Percentiles rank a stretch among this genome's conserved stretches.
Conservation (phyloP, 2,113 vertebrate species). For the Parus major region DNA sequence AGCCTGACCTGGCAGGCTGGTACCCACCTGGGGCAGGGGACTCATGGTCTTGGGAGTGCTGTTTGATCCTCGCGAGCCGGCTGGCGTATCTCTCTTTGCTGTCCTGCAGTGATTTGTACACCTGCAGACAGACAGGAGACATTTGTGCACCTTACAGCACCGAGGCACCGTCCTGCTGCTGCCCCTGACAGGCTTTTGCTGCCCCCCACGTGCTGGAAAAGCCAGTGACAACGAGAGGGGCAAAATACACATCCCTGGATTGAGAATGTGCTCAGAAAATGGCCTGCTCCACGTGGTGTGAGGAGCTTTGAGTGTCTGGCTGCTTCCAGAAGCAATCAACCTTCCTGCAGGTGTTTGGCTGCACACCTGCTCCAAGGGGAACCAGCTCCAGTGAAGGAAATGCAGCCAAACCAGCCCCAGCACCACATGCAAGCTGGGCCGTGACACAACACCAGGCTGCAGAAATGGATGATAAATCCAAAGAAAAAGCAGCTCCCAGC, state of each 20-base stretch:
- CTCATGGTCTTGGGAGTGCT: accelerated
- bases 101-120: not conserved
- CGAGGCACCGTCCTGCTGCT: not conserved
- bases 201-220: not conserved
- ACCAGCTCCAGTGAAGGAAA: not conserved
- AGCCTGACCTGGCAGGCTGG: not conserved
- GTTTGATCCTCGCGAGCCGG: accelerated
- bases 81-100: not conserved
- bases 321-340: not conserved
- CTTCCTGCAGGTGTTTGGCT: not conserved
- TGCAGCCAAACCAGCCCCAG: not conserved
- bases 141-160: not conserved
- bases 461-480: not conserved
- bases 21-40: not conserved
- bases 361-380: not conserved
- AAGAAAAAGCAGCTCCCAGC: not conserved
- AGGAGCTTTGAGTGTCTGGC: not conserved
- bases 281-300: not conserved
- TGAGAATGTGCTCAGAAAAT: not conserved
- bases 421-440: not conserved
- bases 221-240: not conserved
- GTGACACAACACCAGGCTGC: not conserved
- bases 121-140: not conserved
- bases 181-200: not conserved
- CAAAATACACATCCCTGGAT: not conserved